Conservation (phyloP, 2,888 invertebrate species). For the Gymnoscelis rufifasciata region DNA sequence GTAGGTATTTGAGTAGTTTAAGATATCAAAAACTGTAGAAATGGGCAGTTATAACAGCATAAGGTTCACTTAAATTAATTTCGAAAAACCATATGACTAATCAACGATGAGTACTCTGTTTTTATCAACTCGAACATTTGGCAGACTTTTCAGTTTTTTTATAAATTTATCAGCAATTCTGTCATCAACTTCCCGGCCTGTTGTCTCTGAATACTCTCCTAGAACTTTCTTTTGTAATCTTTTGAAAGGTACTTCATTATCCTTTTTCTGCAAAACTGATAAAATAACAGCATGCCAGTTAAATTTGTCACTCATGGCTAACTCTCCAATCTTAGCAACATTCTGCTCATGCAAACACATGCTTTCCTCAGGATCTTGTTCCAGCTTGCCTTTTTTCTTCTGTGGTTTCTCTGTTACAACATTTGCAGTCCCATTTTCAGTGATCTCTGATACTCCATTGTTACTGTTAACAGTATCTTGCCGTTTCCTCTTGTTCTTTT, state of each 20-base stretch:
- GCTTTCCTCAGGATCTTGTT: conserved; percentile 53
- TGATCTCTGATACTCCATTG: conserved; percentile 23
- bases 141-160: conserved; percentile 84
- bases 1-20: no score
- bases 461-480: conserved; percentile 60
- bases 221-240: conserved; percentile 88
- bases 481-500: conserved; percentile 64
- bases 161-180: conserved; percentile 84
- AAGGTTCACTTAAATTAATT: no score
- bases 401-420: conserved; percentile 37
- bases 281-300: conserved; percentile 74
- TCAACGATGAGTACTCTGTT: conserved; percentile 75
- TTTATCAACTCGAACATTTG: conserved; percentile 81
- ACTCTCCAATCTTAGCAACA: conserved; percentile 63
- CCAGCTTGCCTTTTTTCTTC: conserved; percentile 61
- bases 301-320: conserved; percentile 56
- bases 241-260: conserved; percentile 83
- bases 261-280: conserved; percentile 71
- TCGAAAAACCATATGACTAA: conserved; percentile 23
- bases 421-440: conserved; percentile 29
- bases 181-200: conserved; percentile 75
- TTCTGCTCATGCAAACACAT: conserved; percentile 68
- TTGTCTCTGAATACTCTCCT: conserved; percentile 79
- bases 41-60: no score
- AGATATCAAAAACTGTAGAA: no score